Conservation (phyloP, 2,113 vertebrate genomes). For the Odobenus rosmarus region DNA sequence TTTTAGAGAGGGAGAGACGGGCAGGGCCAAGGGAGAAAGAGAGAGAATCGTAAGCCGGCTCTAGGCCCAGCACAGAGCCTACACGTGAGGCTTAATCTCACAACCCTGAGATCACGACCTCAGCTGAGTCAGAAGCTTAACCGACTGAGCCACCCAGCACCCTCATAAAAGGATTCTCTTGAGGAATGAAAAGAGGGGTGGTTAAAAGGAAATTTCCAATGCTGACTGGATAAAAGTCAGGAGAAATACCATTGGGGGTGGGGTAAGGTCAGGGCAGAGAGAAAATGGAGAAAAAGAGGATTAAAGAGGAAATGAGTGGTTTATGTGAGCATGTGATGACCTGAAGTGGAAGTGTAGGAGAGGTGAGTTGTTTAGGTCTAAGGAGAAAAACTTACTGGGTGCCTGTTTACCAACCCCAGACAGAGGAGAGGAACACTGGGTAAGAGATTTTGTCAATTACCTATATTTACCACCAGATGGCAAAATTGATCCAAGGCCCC, state of each 20-base stretch:
- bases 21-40: neutral
- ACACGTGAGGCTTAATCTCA: neutral
- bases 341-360: neutral
- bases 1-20: neutral
- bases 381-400: neutral
- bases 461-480: neutral
- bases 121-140: neutral
- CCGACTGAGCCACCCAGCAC: neutral
- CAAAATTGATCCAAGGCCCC: constrained; percentile 14
- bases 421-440: neutral
- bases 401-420: neutral
- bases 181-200: neutral
- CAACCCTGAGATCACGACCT: neutral
- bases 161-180: constrained; percentile 11
- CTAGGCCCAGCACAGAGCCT: neutral
- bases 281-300: neutral
- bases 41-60: neutral
- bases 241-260: neutral
- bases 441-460: constrained; percentile 6
- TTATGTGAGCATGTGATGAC: neutral
- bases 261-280: neutral
- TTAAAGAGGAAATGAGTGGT: neutral
- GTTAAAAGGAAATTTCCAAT: neutral
- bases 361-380: neutral
- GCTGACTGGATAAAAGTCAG: neutral